Evolutionary conservation across 23 tunicate genomes (phyloP).

Genomic region (Phallusia fumigata): DNA sequence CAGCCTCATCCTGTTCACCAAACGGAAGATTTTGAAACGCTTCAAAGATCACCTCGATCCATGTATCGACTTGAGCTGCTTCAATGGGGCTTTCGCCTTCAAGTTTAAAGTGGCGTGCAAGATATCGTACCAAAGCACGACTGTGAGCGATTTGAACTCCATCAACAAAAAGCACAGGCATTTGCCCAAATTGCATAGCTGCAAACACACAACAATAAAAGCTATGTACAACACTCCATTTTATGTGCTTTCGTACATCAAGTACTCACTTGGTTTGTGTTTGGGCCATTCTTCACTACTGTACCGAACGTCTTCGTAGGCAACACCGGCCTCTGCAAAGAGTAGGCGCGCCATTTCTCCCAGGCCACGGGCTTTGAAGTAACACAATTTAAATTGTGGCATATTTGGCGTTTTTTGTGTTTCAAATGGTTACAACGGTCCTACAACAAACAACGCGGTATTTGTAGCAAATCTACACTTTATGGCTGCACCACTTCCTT

Average conservation of each 20-base stretch:
- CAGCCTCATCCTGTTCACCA: slow-evolving; percentile 13
- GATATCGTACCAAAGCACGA: slow-evolving; percentile 26
- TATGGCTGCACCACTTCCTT: too few relatives aligned
- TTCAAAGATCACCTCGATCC: slow-evolving; percentile 29
- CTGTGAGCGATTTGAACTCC: slow-evolving; percentile 57
- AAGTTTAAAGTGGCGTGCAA: slow-evolving; percentile 25
- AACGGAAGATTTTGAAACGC: slow-evolving; percentile 23
- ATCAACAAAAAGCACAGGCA: slow-evolving; percentile 50
- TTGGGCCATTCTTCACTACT: slow-evolving; percentile 34
- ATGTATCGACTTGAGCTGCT: slow-evolving; percentile 32
- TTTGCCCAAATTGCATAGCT: slow-evolving; percentile 36
- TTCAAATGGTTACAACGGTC: too few relatives aligned
- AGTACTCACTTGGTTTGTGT: slow-evolving; percentile 35
- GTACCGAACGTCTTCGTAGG: slow-evolving; percentile 30
- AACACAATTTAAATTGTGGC: slow-evolving; percentile 39
- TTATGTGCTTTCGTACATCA: not conserved
- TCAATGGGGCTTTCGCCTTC: slow-evolving; percentile 21
- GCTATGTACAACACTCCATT: not conserved
- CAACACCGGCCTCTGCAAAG: slow-evolving; percentile 47
- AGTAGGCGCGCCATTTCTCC: slow-evolving; percentile 30
- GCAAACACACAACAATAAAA: not conserved
- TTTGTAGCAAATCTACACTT: too few relatives aligned
- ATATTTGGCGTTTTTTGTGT: not conserved
- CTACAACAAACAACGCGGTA: not conserved
- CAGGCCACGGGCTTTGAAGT: slow-evolving; percentile 31